These are phyloP conservation scores for Erebia epiphron DNA, from an alignment of 2,888 invertebrate species.

Conservation along the genomic window DNA sequence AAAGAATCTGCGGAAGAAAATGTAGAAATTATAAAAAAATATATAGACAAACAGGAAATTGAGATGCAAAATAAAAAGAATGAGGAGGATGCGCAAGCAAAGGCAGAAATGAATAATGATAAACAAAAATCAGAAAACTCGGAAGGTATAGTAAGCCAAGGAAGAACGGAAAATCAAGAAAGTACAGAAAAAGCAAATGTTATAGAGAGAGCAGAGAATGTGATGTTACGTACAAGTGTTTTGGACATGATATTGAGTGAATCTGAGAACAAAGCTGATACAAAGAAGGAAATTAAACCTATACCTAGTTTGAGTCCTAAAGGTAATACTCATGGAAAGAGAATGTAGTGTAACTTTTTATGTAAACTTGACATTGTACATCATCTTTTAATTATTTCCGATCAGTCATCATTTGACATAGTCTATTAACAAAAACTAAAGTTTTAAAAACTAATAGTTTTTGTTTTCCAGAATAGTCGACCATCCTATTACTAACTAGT, in stretches of 20 bases:
- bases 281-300: constrained; percentile 46
- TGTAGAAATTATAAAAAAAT: constrained; percentile 69
- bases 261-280: constrained; percentile 54
- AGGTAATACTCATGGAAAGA: constrained; percentile 43
- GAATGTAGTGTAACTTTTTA: too few species aligned
- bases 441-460: too few species aligned
- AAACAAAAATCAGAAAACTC: constrained; percentile 8
- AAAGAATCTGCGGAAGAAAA: constrained; percentile 65
- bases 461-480: too few species aligned
- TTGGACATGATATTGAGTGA: constrained; percentile 66
- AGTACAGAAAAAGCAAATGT: constrained; percentile 24
- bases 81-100: constrained; percentile 15
- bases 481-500: too few species aligned
- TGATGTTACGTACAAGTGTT: constrained; percentile 60
- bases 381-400: too few species aligned
- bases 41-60: constrained; percentile 66
- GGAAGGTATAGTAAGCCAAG: neutral
- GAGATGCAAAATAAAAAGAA: constrained; percentile 46
- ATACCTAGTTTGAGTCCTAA: constrained; percentile 41
- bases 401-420: too few species aligned
- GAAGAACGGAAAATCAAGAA: neutral
- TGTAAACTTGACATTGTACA: too few species aligned
- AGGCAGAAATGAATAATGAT: constrained; percentile 15
- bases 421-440: too few species aligned
- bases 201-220: constrained; percentile 46